phyloP scores from a whole-genome alignment of 2,113 vertebrate genomes.

The Corydoras sp. region DNA sequence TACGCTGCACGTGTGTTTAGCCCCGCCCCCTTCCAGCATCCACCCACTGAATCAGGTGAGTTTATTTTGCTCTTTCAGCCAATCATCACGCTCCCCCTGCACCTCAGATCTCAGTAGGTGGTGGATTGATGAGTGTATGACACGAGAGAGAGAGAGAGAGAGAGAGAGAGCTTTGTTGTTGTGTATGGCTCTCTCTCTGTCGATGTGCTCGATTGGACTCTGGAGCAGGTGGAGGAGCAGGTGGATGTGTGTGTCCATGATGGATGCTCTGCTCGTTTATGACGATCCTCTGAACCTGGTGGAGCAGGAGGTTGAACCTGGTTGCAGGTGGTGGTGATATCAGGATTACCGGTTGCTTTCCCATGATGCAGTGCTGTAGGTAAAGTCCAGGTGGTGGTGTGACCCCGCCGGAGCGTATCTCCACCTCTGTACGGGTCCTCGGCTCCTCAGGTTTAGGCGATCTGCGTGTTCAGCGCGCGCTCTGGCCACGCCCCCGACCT shows the following conservation, averaged over 20 bases:
- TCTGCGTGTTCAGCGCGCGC: slow-evolving; percentile 19
- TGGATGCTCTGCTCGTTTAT: background rate
- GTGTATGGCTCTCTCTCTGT: too few relatives aligned
- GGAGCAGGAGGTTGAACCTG: too few relatives aligned
- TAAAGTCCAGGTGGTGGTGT: too few relatives aligned
- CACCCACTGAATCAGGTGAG: slow-evolving; percentile 84
- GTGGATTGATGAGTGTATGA: background rate
- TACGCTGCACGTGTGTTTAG: slow-evolving; percentile 95
- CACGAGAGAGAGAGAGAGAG: background rate
- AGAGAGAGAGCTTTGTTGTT: background rate
- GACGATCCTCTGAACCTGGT: too few relatives aligned
- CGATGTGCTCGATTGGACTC: too few relatives aligned
- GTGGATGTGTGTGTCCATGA: background rate
- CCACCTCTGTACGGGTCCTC: too few relatives aligned
- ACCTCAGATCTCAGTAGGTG: background rate
- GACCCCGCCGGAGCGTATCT: too few relatives aligned
- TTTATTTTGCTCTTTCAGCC: slow-evolving; percentile 2
- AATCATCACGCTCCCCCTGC: background rate
- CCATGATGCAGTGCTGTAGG: too few relatives aligned
- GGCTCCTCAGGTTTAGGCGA: background rate
- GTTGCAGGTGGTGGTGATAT: too few relatives aligned
- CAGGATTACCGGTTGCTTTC: too few relatives aligned
- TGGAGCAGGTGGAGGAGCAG: too few relatives aligned
- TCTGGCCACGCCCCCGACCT: slow-evolving; percentile 9
- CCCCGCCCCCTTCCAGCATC: slow-evolving; percentile 87